Base-by-base conservation (phyloP, 2,888 invertebrate genomes). In the Heliconius erato region DNA sequence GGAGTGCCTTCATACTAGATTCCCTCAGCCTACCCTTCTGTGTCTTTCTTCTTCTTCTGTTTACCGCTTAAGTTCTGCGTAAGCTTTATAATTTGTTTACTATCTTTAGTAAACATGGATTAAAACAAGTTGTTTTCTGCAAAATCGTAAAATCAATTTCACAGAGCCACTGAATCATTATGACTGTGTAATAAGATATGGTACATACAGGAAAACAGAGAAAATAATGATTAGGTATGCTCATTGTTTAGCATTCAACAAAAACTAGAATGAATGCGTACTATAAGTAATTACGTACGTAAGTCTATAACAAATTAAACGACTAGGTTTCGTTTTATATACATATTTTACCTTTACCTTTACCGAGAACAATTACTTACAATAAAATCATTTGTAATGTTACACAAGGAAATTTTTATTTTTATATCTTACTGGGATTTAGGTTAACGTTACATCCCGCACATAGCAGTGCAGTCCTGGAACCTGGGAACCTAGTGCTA, bases 151-250 rank as follows among this genome's bases (percentile, higher is more conserved):
- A 59, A 59, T 59, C 32, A 23, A 59, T 69, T 23, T 12, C 65
- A 76, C 49, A 19, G 74, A 54, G 19, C 11, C 49, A 80, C 28
- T 54, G 40, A 80, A 54, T 80, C 74, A 74, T 68, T 67, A 19
- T 16, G 19, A 80, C 40, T 40, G 3, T 63, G 35, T 69, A 74
- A 72, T 23, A 11, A 32, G 3, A 35, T 74, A 63, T 59, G 19
- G 9, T 72, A 19, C 23, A 2, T 74, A 68, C 54, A 67, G 68
- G 74, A 76, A 80, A 76, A 80, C 49, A 71, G 26, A 40, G 26
- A 67, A 72, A n/a, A 71, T 28, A 49, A 26, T 49, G 7, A n/a
- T 49, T 49, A 49, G 40, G 49, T 49, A 72, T 35, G 49, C 9
- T 54, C 19, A 7, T 40, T 23, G 7, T 23, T 7, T 54, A 19